phyloP scores from a whole-genome alignment of 2,113 vertebrate genomes.

The Panthera leo region DNA sequence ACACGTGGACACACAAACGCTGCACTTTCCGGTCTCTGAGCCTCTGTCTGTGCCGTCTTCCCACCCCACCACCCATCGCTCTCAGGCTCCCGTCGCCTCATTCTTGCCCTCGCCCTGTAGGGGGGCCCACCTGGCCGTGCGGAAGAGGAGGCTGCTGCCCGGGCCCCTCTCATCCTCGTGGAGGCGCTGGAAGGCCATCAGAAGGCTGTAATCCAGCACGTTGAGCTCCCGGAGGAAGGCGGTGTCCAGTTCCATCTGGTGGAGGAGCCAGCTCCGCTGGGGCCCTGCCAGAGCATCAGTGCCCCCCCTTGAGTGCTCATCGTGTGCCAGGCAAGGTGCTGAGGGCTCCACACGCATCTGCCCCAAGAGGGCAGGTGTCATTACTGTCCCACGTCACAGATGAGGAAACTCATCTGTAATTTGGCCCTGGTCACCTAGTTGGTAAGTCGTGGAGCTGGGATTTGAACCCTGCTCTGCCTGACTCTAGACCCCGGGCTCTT shows the following conservation, averaged over 20 bases:
- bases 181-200: constrained; percentile 89
- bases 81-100: background rate
- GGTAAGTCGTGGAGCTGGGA: background rate
- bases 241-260: constrained; percentile 90
- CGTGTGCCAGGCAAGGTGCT: background rate
- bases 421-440: background rate
- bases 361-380: background rate
- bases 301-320: background rate
- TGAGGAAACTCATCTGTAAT: background rate
- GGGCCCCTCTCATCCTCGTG: constrained; percentile 86
- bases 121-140: constrained; percentile 84
- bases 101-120: background rate
- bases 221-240: constrained; percentile 88
- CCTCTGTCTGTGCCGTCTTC: too few relatives aligned
- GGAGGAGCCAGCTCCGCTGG: constrained; percentile 89
- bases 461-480: background rate
- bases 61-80: too few relatives aligned
- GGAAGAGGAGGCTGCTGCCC: constrained; percentile 83
- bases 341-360: background rate
- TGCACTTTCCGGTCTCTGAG: background rate
- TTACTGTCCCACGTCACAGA: background rate
- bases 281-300: constrained; percentile 80
- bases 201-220: constrained; percentile 93
- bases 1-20: too few relatives aligned
- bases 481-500: background rate